Conservation (phyloP, 1,140 invertebrate species). For the Schlechtendalia chinensis region DNA sequence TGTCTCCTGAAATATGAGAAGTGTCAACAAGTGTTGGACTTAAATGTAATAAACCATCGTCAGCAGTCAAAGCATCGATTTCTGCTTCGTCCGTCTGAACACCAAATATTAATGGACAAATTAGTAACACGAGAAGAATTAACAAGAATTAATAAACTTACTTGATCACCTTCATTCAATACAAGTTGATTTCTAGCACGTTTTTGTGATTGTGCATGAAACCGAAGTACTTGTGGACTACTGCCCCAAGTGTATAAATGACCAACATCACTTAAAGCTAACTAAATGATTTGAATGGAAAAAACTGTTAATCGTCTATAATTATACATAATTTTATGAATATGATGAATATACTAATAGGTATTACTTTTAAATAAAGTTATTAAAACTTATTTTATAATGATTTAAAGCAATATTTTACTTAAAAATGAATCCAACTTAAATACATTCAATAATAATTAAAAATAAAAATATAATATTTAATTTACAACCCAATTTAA, state of each 20-base stretch:
- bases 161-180: slow-evolving; percentile 18
- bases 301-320: neutral
- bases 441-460: too few species aligned
- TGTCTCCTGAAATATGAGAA: slow-evolving; percentile 61
- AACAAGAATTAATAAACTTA: slow-evolving; percentile 5
- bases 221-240: slow-evolving; percentile 71
- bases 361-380: too few species aligned
- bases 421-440: too few species aligned
- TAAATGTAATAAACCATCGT: slow-evolving; percentile 57
- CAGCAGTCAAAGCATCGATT: slow-evolving; percentile 50
- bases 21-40: slow-evolving; percentile 63
- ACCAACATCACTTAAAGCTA: slow-evolving; percentile 68
- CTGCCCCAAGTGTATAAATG: slow-evolving; percentile 75
- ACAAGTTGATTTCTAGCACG: slow-evolving; percentile 53
- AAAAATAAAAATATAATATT: too few species aligned
- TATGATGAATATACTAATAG: too few species aligned
- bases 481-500: too few species aligned
- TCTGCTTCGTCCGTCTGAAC: slow-evolving; percentile 39
- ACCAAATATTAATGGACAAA: neutral
- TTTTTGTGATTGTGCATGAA: slow-evolving; percentile 67
- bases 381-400: too few species aligned
- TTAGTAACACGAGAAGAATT: neutral
- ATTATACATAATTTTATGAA: neutral
- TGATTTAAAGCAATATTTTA: too few species aligned
- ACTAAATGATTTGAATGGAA: slow-evolving; percentile 58